phyloP scores from a whole-genome alignment of 2,888 invertebrate species.

The Balanococcus diminutus region DNA sequence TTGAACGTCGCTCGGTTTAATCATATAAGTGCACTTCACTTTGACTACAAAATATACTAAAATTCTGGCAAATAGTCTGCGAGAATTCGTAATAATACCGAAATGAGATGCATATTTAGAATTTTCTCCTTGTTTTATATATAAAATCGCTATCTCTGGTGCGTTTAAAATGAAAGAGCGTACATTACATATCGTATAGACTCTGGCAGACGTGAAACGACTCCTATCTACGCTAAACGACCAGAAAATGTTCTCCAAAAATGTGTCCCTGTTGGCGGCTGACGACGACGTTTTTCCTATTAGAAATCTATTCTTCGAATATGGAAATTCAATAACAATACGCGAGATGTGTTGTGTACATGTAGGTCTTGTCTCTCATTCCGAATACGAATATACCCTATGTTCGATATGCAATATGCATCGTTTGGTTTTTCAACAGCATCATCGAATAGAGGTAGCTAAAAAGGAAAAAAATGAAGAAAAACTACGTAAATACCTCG shows the following conservation, averaged over 20 bases:
- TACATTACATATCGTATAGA: neutral
- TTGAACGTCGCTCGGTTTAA: neutral
- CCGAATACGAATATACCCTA: too few relatives aligned
- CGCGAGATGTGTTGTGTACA: neutral
- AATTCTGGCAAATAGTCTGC: slow-evolving; percentile 26
- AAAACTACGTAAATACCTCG: too few relatives aligned
- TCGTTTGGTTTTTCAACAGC: too few relatives aligned
- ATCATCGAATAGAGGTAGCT: too few relatives aligned
- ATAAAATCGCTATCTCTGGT: slow-evolving; percentile 4
- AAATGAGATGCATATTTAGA: slow-evolving; percentile 40
- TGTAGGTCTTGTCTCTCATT: too few relatives aligned
- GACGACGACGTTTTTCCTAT: neutral
- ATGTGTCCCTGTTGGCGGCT: slow-evolving; percentile 15
- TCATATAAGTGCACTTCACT: neutral
- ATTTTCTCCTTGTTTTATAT: slow-evolving; percentile 18
- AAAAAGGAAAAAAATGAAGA: too few relatives aligned
- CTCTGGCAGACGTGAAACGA: neutral
- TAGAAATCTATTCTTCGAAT: neutral
- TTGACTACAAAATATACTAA: slow-evolving; percentile 37
- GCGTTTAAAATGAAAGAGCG: slow-evolving; percentile 5
- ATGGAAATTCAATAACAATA: slow-evolving; percentile 30
- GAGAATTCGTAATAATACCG: slow-evolving; percentile 35
- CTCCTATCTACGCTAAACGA: neutral
- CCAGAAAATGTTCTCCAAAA: neutral
- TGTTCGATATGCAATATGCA: too few relatives aligned